Percentiles rank a stretch among this genome's conserved stretches.
phyloP scores from a whole-genome alignment of 2,797 vertebrate genomes.

The Crypturellus tataupa region DNA sequence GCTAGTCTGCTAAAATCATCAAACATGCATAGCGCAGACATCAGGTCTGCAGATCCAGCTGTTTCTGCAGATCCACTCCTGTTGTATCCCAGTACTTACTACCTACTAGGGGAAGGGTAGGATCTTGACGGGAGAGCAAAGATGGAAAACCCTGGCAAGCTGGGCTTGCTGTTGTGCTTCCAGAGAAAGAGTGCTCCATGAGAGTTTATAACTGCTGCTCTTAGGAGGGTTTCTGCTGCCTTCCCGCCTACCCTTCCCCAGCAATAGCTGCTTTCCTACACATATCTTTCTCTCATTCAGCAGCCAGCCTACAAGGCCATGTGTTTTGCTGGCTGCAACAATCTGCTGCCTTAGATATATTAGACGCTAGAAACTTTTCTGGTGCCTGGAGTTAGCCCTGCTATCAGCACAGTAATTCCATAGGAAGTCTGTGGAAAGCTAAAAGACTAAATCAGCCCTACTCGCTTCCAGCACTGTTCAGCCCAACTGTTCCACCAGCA shows the following conservation, averaged over 20 bases:
- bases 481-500: not conserved
- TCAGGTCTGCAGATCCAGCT: not conserved
- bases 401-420: not conserved
- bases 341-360: not conserved
- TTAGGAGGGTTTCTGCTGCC: not conserved
- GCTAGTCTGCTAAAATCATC: not conserved
- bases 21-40: not conserved
- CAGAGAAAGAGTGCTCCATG: not conserved
- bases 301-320: not conserved
- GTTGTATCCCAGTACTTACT: fast-evolving
- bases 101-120: not conserved
- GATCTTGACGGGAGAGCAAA: not conserved
- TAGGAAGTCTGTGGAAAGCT: not conserved
- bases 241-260: not conserved
- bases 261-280: not conserved
- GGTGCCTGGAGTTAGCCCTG: not conserved
- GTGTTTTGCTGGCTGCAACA: not conserved
- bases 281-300: not conserved
- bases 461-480: not conserved
- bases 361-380: not conserved
- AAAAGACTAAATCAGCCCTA: not conserved
- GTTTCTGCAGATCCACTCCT: not conserved
- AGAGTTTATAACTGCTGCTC: not conserved
- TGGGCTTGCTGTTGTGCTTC: not conserved
- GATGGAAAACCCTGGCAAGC: not conserved